Conservation (phyloP, 1,140 invertebrate genomes). For the Plutomurus gul region DNA sequence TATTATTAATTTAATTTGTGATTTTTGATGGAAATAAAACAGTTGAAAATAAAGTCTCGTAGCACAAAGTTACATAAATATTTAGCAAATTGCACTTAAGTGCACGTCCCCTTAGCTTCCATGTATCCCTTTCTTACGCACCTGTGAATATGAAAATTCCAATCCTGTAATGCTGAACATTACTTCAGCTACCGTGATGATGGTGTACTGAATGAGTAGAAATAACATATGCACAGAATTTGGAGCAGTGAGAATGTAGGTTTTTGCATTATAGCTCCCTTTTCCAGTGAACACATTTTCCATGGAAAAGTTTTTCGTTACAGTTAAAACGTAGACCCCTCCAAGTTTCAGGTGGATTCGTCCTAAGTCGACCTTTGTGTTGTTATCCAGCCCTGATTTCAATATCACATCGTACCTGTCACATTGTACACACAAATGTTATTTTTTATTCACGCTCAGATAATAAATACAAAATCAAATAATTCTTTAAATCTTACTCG, state of each 20-base stretch:
- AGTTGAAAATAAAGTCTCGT: too few relatives aligned
- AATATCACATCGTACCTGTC: constrained; percentile 19
- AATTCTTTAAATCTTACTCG: neutral
- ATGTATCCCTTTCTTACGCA: too few relatives aligned
- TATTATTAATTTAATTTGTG: too few relatives aligned
- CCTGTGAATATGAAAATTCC: constrained; percentile 84
- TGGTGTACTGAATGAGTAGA: constrained; percentile 55
- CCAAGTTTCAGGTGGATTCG: neutral
- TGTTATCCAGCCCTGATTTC: neutral
- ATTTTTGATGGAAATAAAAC: too few relatives aligned
- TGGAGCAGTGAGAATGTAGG: constrained; percentile 34
- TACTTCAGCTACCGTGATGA: constrained; percentile 68
- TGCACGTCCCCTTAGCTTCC: too few relatives aligned
- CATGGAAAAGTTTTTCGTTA: constrained; percentile 3
- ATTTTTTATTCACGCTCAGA: too few relatives aligned
- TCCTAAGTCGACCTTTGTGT: neutral
- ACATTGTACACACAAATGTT: neutral
- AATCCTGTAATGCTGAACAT: constrained; percentile 82
- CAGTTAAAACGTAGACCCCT: constrained; percentile 9
- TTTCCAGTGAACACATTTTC: neutral
- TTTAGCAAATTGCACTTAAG: too few relatives aligned
- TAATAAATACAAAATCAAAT: neutral
- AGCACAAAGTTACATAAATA: too few relatives aligned
- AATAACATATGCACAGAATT: constrained; percentile 51
- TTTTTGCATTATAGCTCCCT: neutral